A percentile compares a stretch with the other conserved stretches of the same genome.
phyloP scores from a whole-genome alignment of 2,888 invertebrate species.

The Alviniconcha strummeri region DNA sequence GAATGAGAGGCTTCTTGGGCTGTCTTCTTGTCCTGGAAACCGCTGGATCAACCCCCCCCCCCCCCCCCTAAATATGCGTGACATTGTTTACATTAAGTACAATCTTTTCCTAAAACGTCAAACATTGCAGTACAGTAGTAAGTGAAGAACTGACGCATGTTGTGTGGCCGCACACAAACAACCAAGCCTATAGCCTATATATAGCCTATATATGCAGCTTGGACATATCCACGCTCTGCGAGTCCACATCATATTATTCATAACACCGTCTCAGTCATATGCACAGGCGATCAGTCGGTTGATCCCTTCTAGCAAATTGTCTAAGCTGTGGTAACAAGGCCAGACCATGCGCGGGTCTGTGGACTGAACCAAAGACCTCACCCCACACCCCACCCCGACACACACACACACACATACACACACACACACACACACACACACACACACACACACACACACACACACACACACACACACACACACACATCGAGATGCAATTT shows the following conservation, averaged over 20 bases:
- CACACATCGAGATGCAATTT: background rate
- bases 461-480: too few species aligned
- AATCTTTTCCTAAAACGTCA: conserved; percentile 75
- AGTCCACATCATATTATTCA: too few species aligned
- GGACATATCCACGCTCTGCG: too few species aligned
- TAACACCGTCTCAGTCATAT: too few species aligned
- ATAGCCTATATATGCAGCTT: background rate
- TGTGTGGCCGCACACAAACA: background rate
- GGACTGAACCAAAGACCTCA: too few species aligned
- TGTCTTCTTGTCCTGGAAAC: conserved; percentile 74
- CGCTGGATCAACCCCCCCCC: too few species aligned
- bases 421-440: background rate
- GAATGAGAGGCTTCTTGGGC: conserved; percentile 84
- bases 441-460: background rate
- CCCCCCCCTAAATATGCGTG: too few species aligned
- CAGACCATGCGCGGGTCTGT: too few species aligned
- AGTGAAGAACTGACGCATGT: background rate
- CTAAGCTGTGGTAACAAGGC: too few species aligned
- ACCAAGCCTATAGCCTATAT: background rate
- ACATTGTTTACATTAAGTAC: too few species aligned
- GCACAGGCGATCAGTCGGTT: too few species aligned
- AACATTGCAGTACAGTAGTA: background rate
- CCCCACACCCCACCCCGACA: background rate
- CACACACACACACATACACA: background rate
- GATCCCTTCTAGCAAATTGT: too few species aligned